Evolutionary conservation across 1,140 invertebrate genomes (phyloP).

Genomic region (Lysiphlebus fabarum): DNA sequence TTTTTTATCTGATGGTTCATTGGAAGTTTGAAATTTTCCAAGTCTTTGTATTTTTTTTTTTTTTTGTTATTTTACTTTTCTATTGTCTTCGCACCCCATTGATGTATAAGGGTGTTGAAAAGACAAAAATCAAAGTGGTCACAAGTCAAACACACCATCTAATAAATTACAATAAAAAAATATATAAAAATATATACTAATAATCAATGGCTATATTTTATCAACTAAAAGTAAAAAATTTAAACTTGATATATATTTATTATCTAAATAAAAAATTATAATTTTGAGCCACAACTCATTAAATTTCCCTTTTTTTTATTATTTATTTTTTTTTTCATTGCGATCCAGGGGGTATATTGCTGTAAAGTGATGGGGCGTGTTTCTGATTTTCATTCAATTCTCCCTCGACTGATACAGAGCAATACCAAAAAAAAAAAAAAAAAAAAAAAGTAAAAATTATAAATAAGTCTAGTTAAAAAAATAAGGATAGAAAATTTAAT

Average conservation of each 20-base stretch:
- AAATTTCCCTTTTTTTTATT: conserved; percentile 16
- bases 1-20: neutral
- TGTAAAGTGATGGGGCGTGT: conserved; percentile 38
- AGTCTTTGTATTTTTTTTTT: conserved; percentile 5
- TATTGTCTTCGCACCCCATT: conserved; percentile 36
- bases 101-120: conserved; percentile 15
- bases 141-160: too few species aligned
- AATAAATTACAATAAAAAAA: conserved; percentile 1
- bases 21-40: conserved; percentile 3
- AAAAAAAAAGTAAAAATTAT: too few species aligned
- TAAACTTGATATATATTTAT: too few species aligned
- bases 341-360: conserved; percentile 8
- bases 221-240: too few species aligned
- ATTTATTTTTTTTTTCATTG: neutral
- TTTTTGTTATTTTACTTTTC: neutral
- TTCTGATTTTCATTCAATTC: too few species aligned
- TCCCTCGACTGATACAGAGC: too few species aligned
- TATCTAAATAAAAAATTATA: too few species aligned
- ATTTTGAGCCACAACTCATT: neutral
- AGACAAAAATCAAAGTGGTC: neutral
- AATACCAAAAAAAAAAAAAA: too few species aligned
- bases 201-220: too few species aligned
- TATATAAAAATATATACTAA: neutral
- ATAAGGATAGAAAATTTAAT: too few species aligned
- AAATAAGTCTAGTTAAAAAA: too few species aligned